phyloP scores from a whole-genome alignment of 2,888 invertebrate species.

The Molanna angustata region DNA sequence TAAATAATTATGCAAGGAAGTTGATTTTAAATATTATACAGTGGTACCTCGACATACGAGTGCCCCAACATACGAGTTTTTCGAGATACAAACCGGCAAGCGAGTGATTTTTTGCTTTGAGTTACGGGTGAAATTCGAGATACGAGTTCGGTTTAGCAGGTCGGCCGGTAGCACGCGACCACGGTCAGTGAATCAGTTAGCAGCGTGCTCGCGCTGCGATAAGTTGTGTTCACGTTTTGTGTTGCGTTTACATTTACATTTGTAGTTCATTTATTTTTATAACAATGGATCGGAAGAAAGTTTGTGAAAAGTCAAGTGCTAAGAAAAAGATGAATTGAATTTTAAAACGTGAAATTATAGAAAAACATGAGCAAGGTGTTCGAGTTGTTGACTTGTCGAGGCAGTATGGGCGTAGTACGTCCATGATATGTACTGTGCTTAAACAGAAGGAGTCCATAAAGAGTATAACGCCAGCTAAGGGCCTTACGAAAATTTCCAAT shows the following conservation, averaged over 20 bases:
- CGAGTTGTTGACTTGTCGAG: slow-evolving; percentile 30
- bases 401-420: slow-evolving; percentile 22
- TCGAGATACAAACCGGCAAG: too few species aligned
- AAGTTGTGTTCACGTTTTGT: not conserved
- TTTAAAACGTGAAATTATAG: slow-evolving; percentile 30
- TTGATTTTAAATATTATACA: too few species aligned
- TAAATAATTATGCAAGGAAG: too few species aligned
- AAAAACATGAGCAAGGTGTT: slow-evolving; percentile 30
- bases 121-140: too few species aligned
- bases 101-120: too few species aligned
- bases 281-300: slow-evolving; percentile 23
- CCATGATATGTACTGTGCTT: slow-evolving; percentile 31
- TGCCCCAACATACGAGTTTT: not conserved
- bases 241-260: slow-evolving; percentile 6
- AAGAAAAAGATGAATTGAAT: slow-evolving; percentile 28
- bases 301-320: not conserved
- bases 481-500: slow-evolving; percentile 29
- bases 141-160: too few species aligned
- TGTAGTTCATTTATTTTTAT: slow-evolving; percentile 10
- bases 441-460: slow-evolving; percentile 31
- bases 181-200: not conserved
- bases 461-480: slow-evolving; percentile 27
- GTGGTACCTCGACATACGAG: too few species aligned
- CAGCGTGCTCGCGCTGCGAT: not conserved
- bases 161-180: not conserved